Evolutionary conservation across 2,113 vertebrate genomes (phyloP).

Genomic region (Cisticola juncidis): DNA sequence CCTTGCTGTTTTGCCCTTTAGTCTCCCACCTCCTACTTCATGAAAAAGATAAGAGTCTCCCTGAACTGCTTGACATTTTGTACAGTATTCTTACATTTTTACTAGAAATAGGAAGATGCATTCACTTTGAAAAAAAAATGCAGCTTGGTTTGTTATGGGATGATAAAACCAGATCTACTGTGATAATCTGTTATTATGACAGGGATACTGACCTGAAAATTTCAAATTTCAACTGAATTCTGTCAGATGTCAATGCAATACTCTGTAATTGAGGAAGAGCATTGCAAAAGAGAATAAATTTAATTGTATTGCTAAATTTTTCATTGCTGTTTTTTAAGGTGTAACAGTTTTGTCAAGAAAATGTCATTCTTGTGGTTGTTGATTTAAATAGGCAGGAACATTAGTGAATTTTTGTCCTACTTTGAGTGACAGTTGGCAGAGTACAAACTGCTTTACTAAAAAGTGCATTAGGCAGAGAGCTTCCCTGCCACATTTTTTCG

Average conservation of each 20-base stretch:
- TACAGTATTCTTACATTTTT: not conserved
- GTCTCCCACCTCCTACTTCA: not conserved
- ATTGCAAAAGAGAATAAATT: not conserved
- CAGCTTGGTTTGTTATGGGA: not conserved
- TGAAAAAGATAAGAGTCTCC: not conserved
- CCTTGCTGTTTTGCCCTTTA: not conserved
- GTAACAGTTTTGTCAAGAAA: not conserved
- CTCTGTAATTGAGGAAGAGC: not conserved
- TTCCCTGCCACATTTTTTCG: not conserved
- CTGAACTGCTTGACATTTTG: not conserved
- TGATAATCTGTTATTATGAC: conserved; percentile 23
- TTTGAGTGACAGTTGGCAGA: conserved; percentile 5
- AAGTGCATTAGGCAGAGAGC: not conserved
- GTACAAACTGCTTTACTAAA: not conserved
- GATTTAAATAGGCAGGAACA: not conserved
- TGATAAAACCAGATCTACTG: not conserved
- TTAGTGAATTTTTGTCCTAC: not conserved
- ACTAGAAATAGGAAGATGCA: not conserved
- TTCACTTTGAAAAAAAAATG: not conserved
- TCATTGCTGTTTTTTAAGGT: not conserved
- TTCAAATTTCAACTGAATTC: not conserved
- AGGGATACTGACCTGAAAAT: not conserved
- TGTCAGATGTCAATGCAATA: not conserved
- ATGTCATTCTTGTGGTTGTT: conserved; percentile 8
- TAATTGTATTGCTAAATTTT: not conserved